Percentiles rank a stretch among this genome's conserved stretches.
phyloP scores from a whole-genome alignment of 2,888 invertebrate species.

The Resseliella maxima region DNA sequence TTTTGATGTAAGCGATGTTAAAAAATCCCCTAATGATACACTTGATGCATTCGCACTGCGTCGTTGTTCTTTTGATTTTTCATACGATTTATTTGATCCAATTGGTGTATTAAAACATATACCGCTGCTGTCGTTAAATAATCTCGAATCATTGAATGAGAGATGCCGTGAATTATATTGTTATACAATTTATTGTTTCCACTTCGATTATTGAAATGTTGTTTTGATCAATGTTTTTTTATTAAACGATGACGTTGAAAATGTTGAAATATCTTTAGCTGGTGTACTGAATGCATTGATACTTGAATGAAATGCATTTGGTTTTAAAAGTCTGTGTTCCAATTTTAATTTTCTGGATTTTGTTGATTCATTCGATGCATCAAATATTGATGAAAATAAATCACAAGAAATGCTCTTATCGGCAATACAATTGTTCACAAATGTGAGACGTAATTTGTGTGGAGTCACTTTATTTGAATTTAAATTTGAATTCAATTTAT shows the following conservation, averaged over 20 bases:
- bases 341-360: background rate
- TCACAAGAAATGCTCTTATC: conserved; percentile 56
- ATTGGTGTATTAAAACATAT: background rate
- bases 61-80: conserved; percentile 37
- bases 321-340: background rate
- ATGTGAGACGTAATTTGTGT: background rate
- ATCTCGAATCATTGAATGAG: conserved; percentile 3
- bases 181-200: background rate
- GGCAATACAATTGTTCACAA: background rate
- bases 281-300: background rate
- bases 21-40: conserved; percentile 65
- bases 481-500: background rate
- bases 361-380: conserved; percentile 14
- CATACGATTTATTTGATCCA: background rate
- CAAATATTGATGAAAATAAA: conserved; percentile 47
- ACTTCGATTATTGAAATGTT: background rate
- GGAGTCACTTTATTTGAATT: background rate
- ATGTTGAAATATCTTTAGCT: background rate
- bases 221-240: background rate
- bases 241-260: background rate
- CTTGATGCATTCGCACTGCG: too few relatives aligned
- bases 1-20: conserved; percentile 61
- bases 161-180: background rate
- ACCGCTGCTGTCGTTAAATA: background rate
- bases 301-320: background rate